Percentiles rank a stretch among this genome's conserved stretches.
These are phyloP conservation scores for Reticulitermes speratus DNA, from an alignment of 1,140 invertebrate species.

Conservation along the genomic window DNA sequence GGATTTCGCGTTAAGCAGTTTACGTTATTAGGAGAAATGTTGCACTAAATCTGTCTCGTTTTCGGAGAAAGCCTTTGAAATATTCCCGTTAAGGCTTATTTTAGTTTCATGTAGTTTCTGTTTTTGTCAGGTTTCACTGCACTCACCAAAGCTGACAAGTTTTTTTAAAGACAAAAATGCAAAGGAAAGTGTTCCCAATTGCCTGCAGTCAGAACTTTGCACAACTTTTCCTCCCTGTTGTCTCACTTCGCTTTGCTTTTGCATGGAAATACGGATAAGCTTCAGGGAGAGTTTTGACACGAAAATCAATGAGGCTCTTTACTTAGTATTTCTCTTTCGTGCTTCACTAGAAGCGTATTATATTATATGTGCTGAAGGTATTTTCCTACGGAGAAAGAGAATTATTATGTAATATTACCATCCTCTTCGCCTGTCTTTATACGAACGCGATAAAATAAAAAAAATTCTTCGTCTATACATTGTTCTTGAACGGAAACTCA, in stretches of 20 bases:
- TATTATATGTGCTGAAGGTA: not conserved
- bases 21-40: too few species aligned
- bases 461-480: not conserved
- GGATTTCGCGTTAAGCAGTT: too few species aligned
- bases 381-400: not conserved
- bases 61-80: too few species aligned
- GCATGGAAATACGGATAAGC: not conserved
- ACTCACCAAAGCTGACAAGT: too few species aligned
- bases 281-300: not conserved
- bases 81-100: too few species aligned
- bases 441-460: not conserved
- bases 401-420: not conserved
- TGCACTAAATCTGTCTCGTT: too few species aligned
- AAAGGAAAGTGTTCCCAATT: not conserved
- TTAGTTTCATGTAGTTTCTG: too few species aligned
- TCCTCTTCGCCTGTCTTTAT: not conserved
- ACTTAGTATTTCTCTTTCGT: constrained; percentile 13
- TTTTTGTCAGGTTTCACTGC: too few species aligned
- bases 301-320: constrained; percentile 16
- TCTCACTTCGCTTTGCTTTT: not conserved
- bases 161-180: not conserved
- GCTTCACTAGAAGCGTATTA: not conserved
- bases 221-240: not conserved
- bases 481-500: too few species aligned
- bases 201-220: not conserved